Conservation (phyloP, 2,113 vertebrate species). For the Tyrannus savana region DNA sequence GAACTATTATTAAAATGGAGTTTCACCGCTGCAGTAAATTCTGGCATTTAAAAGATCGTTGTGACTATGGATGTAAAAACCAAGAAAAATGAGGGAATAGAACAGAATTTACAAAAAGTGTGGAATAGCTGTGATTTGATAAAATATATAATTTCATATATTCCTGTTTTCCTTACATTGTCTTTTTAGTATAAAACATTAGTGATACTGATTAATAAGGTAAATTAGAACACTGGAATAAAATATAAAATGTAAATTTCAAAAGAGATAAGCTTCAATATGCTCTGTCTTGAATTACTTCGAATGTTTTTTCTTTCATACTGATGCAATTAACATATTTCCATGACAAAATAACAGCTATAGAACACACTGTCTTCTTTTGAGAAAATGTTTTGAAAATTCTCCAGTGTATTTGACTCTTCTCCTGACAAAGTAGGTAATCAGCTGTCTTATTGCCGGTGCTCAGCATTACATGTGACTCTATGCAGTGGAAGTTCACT, state of each 20-base stretch:
- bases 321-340: background rate
- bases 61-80: background rate
- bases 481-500: background rate
- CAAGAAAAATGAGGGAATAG: background rate
- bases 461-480: fast-evolving
- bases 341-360: background rate
- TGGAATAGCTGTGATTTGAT: background rate
- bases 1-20: background rate
- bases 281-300: background rate
- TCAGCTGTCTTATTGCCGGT: background rate
- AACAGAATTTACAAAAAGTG: background rate
- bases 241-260: background rate
- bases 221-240: background rate
- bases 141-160: background rate
- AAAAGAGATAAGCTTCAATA: background rate
- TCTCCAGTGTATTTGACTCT: background rate
- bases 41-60: background rate
- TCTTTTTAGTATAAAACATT: background rate
- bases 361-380: background rate
- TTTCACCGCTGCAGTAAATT: background rate
- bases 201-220: background rate
- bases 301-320: background rate
- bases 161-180: background rate
- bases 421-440: background rate
- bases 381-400: background rate